Base-by-base conservation (phyloP, 2,113 vertebrate genomes). In the Albula glossodonta region DNA sequence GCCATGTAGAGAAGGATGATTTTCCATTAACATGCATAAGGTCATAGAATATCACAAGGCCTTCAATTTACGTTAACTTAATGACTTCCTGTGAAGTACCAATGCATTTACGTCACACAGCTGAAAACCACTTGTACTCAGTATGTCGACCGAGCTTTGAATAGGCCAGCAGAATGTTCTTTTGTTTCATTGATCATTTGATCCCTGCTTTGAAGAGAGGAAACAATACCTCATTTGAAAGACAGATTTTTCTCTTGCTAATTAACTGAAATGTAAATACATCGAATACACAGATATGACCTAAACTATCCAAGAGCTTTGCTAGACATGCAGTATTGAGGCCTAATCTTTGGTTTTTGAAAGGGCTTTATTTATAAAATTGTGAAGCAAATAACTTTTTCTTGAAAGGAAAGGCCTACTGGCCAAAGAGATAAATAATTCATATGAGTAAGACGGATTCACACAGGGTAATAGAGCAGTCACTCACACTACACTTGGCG, bases 221-320 rank as follows among this genome's bases (percentile, higher is more conserved):
- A 74, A 19, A 25, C 31, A n/a, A 22, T 31, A 74, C n/a, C 7
- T 56, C 10, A 74, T n/a, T 74, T 31, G n/a, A 74, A 74, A 22
- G 8, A 74, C n/a, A 25, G 60, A 66, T 19, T 66, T 66, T 66
- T 19, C 60, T 4, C 60, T 66, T 31, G 70, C 9, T 74, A 74
- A 74, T 74, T n/a, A 74, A 74, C 70, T 74, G 70, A 74, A 25
- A 74, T 74, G 70, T 31, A 74, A n/a, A 74, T 74, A 74, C 70
- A 74, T 74, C 70, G n/a, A n/a, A 5, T 13, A 31, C n/a, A 10
- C 70, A 10, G n/a, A 74, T 31, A 74, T n/a, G 9, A 74, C 70
- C n/a, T n/a, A 19, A 19, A 74, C 70, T 74, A 25, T 74, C 31
- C 31, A 41, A 41, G 70, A 74, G 70, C 70, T 74, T 7, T 25